Evolutionary conservation across 2,888 invertebrate species (phyloP), one percentile per base, ranked within the genome.

Genomic region (Lasius platythorax): DNA sequence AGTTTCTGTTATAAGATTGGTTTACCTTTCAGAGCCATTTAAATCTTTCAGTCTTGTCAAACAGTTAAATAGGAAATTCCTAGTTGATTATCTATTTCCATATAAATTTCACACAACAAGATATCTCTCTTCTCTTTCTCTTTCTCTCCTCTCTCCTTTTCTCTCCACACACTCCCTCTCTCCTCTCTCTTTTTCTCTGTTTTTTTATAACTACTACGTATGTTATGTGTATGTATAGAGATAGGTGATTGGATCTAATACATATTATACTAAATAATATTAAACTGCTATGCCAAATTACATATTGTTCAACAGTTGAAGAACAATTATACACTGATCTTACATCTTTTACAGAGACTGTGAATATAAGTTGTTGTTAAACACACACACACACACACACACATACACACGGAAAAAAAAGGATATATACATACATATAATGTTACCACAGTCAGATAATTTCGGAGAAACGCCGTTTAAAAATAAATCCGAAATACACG

Each of bases 381-480:
- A 40, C 4, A 56, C 30, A 67, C 23, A 4, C 18, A n/a, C n/a
- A 18, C 50, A 23, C 23, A 40, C 4, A 56, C 30, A 67, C 23
- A 4, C 18, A n/a, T 8, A 18, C 50, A n/a, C n/a, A 0, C 37
- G 37, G 37, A 37, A 28, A 40, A 18, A n/a, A 40, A 18, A 50
- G 15, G 43, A 18, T 50, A 50, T 2, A 50, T 6, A 50, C 50
- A 18, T 18, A 18, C 50, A 18, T 50, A 50, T 50, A 50, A 78
- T 70, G 58, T 40, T 18, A 30, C 3, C 33, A n/a, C 74, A 64
- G 8, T 66, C 12, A 30, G 9, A 33, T 9, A 8, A 11, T 72
- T 46, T 79, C 2, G 61, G 43, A 43, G 61, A 74, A 43, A 61
- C 61, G 12, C 84, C 87, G 5, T 88, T 88, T 67, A 87, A 87